Conservation (phyloP, 2,888 invertebrate species). For the Eurytoma adleriae region DNA sequence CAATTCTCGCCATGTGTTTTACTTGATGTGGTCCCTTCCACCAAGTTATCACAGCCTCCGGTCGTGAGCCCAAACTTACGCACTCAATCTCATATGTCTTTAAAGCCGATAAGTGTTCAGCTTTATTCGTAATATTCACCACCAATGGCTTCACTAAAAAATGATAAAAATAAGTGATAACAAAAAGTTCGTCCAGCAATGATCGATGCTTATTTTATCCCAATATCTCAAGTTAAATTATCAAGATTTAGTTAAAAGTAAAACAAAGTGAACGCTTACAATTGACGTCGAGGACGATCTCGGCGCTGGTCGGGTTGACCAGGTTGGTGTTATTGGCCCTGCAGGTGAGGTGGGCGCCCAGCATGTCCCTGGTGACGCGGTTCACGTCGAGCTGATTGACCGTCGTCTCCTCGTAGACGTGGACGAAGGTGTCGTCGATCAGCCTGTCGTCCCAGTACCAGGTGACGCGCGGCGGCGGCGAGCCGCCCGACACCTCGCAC, state of each 20-base stretch:
- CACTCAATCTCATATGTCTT: constrained; percentile 92
- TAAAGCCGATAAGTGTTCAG: constrained; percentile 89
- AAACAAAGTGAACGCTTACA: constrained; percentile 60
- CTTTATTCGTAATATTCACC: constrained; percentile 89
- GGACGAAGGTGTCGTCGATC: constrained; percentile 84
- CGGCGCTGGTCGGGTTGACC: constrained; percentile 80
- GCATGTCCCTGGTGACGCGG: constrained; percentile 83
- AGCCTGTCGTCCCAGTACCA: constrained; percentile 87
- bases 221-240: too few relatives aligned
- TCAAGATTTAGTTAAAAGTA: too few relatives aligned
- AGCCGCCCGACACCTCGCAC: constrained; percentile 73
- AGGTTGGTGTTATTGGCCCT: constrained; percentile 91
- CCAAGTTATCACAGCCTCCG: constrained; percentile 92
- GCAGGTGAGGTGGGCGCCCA: constrained; percentile 89
- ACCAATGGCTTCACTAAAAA: constrained; percentile 88
- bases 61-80: constrained; percentile 89
- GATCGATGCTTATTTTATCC: neutral
- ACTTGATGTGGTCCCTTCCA: constrained; percentile 91
- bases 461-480: constrained; percentile 87
- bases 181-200: neutral
- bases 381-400: constrained; percentile 87
- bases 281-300: constrained; percentile 69
- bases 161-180: neutral
- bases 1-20: constrained; percentile 89
- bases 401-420: constrained; percentile 85